Evolutionary conservation across 2,888 invertebrate genomes (phyloP), one percentile per base, ranked within the genome.

Genomic region (Cheilosia grossa): DNA sequence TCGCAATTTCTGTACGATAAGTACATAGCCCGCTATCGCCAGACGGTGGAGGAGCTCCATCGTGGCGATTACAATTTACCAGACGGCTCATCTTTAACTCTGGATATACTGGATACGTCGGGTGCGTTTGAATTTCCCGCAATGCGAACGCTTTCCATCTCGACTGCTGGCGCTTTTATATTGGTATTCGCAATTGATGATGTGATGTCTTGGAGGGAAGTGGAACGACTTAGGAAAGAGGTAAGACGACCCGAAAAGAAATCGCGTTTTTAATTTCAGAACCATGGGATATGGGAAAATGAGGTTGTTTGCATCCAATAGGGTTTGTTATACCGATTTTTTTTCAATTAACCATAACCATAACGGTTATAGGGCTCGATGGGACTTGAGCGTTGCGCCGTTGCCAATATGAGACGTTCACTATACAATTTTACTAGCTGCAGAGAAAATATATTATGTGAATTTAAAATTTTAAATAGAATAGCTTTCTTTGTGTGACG

Each of bases 61-160:
- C 93, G 93, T 64, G 91, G 90, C 54, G 91, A 91, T 80, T 92
- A 91, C 86, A 90, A 91, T 82, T 82, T 91, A 63, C 90, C 91
- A 27, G 91, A 91, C 87, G 93, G 93, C 2, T 93, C 92, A 4
- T 92, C 93, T 37, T 90, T 94, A 40, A 94, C 93, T 17, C 92
- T 96, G 82, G 95, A 96, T 89, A 95, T 96, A 87, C 90, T 96
- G 86, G 96, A 96, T 91, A 96, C 96, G 0, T 94, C 95, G 13
- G 93, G 95, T 27, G 94, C 94, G 19, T 92, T 91, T 88, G 94
- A 95, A 89, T 96, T 96, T 90, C 96, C 96, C 0, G 96, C 95
- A 47, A 96, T 96, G 96, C 92, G 95, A 83, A 93, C 95, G 51
- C 92, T 96, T 49, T 95, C 95, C 47, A 95, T 96, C 87, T 94